Evolutionary conservation across 2,113 vertebrate species (phyloP).

Genomic region (Erpornis zantholeuca): DNA sequence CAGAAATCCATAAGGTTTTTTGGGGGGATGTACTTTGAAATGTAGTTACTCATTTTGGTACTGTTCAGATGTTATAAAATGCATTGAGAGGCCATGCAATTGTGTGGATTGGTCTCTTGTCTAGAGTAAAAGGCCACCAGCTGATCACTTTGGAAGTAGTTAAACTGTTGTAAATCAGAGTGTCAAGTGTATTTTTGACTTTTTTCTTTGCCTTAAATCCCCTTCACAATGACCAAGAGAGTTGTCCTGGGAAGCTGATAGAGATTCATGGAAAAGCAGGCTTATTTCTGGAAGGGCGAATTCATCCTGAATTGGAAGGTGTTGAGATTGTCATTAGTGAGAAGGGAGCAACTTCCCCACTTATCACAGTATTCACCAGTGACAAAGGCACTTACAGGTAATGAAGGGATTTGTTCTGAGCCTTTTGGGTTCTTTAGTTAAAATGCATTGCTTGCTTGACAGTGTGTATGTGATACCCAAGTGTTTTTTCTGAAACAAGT

Average conservation of each 20-base stretch:
- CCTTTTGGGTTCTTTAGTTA: background rate
- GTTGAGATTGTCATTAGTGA: conserved; percentile 94
- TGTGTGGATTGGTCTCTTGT: background rate
- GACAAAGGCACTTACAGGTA: conserved; percentile 92
- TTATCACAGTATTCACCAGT: conserved; percentile 89
- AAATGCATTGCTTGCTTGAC: background rate
- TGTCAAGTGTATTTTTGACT: background rate
- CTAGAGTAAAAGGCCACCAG: background rate
- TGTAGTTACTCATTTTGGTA: background rate
- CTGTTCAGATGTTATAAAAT: background rate
- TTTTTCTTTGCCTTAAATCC: conserved; percentile 5
- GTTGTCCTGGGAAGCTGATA: conserved; percentile 91
- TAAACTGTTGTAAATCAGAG: background rate
- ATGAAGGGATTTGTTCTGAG: background rate
- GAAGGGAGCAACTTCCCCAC: conserved; percentile 76
- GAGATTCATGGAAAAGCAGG: conserved; percentile 91
- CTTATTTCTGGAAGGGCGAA: conserved; percentile 89
- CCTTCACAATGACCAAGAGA: conserved; percentile 75
- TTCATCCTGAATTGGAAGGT: conserved; percentile 88
- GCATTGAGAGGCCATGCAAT: background rate
- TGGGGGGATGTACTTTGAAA: background rate
- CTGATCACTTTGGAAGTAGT: background rate
- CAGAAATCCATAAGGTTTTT: background rate
- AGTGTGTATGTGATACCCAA: background rate
- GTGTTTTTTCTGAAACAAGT: background rate